Base-by-base conservation (phyloP, 2,113 vertebrate species). In the Thryonomys swinderianus region DNA sequence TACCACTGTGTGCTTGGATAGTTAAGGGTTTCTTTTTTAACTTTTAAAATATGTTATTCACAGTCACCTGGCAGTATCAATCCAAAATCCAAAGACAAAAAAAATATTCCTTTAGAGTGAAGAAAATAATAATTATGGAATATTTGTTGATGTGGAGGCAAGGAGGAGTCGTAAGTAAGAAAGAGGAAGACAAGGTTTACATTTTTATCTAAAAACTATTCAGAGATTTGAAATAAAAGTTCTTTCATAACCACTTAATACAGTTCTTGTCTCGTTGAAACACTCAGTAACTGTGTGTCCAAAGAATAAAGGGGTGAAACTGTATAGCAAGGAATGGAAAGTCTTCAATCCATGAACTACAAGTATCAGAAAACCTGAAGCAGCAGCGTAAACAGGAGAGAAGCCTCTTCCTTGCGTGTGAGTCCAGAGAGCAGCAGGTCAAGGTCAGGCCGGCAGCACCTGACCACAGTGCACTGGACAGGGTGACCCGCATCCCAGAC, bases 51-150 rank as follows among this genome's bases (percentile, higher is more conserved):
- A 51, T 82, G 7, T 64, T 85, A 55, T 9, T 93, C 30, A 53
- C 25, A 32, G 16, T 79, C 32, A 85, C 7, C 53, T 85, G 79
- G 67, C 11, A 80, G 48, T 27, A 93, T 69, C 62, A 57, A 4
- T 92, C 51, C 88, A 88, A 95, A 95, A 69, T 92, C 20, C 53
- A 91, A 76, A 93, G 13, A 30, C 11, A 69, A 69, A 6, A 83
- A 30, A 66, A 91, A 23, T 21, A 73, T 45, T 74, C 4, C 13
- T 80, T 45, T 32, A 73, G 37, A 48, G 1, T 59, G 20, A 67
- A 64, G 83, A 7, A 73, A 84, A 66, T 48, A 81, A 34, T 3
- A 95, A 76, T 74, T 83, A 2, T 48, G 9, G 69, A 21, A 73
- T 90, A 78, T 51, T 20, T 6, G 4, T 76, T 69, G 30, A 61